Conservation (phyloP, 2,888 invertebrate species). For the Steromphala cineraria region DNA sequence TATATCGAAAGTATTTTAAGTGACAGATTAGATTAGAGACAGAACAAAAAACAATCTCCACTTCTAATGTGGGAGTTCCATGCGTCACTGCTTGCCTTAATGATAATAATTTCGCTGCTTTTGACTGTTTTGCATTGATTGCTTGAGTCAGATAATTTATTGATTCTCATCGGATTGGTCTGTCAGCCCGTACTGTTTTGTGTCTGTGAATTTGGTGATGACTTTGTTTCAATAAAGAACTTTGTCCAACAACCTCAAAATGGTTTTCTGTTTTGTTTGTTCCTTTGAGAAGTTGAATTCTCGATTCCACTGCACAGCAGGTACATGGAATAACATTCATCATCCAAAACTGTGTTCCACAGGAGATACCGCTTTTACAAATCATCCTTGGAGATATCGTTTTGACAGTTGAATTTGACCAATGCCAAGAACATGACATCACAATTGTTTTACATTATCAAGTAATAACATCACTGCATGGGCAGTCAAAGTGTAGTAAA, state of each 20-base stretch:
- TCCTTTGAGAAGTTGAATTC: no score
- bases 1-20: not conserved
- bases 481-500: no score
- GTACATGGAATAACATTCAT: no score
- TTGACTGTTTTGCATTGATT: not conserved
- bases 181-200: slow-evolving; percentile 6
- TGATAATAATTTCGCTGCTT: not conserved
- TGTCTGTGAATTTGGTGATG: slow-evolving; percentile 19
- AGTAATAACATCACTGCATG: no score
- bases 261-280: no score
- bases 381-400: no score
- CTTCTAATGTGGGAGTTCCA: not conserved
- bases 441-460: no score
- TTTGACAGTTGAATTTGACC: no score
- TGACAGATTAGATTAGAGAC: not conserved
- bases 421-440: no score
- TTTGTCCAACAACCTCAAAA: slow-evolving; percentile 13
- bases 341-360: no score
- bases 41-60: not conserved
- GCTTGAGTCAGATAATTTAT: slow-evolving; percentile 1
- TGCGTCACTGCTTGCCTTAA: not conserved
- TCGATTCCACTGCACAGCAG: no score
- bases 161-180: not conserved
- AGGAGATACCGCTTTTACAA: no score
- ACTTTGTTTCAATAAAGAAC: slow-evolving; percentile 20